These are phyloP conservation scores for Drosophila sp. DNA, from an alignment of 1,140 invertebrate genomes.

Conservation along the genomic window DNA sequence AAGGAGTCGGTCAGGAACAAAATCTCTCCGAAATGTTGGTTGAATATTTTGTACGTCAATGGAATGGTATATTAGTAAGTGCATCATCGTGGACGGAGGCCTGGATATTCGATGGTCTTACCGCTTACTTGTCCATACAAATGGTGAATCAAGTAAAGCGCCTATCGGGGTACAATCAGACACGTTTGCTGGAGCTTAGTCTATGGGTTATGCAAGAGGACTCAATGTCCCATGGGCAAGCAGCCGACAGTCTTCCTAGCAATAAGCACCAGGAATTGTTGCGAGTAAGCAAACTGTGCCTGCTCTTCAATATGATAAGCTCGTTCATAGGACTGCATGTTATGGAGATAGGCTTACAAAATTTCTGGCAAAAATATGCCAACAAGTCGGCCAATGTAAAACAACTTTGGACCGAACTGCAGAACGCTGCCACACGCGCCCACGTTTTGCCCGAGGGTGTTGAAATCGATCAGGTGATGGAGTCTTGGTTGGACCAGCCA, in stretches of 20 bases:
- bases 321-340: slow-evolving; percentile 90
- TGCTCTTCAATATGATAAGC: slow-evolving; percentile 93
- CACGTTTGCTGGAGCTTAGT: slow-evolving; percentile 83
- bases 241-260: slow-evolving; percentile 84
- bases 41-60: slow-evolving; percentile 15
- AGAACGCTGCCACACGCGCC: slow-evolving; percentile 84
- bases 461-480: slow-evolving; percentile 87
- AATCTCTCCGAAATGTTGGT: slow-evolving; percentile 9
- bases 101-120: slow-evolving; percentile 21
- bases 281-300: slow-evolving; percentile 92
- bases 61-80: slow-evolving; percentile 16
- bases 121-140: slow-evolving; percentile 19
- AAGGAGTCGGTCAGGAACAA: too few relatives aligned
- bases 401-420: slow-evolving; percentile 90
- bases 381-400: slow-evolving; percentile 89
- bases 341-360: slow-evolving; percentile 87
- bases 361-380: slow-evolving; percentile 86
- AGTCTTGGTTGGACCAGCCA: slow-evolving; percentile 91
- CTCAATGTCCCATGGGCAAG: slow-evolving; percentile 83
- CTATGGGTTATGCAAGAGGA: slow-evolving; percentile 84
- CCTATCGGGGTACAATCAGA: slow-evolving; percentile 86
- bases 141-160: slow-evolving; percentile 59
- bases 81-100: background rate
- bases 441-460: slow-evolving; percentile 84
- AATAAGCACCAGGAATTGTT: slow-evolving; percentile 92